Evolutionary conservation across 2,888 invertebrate species (phyloP), one percentile per base, ranked within the genome.

Genomic region (Parnassius orleans): DNA sequence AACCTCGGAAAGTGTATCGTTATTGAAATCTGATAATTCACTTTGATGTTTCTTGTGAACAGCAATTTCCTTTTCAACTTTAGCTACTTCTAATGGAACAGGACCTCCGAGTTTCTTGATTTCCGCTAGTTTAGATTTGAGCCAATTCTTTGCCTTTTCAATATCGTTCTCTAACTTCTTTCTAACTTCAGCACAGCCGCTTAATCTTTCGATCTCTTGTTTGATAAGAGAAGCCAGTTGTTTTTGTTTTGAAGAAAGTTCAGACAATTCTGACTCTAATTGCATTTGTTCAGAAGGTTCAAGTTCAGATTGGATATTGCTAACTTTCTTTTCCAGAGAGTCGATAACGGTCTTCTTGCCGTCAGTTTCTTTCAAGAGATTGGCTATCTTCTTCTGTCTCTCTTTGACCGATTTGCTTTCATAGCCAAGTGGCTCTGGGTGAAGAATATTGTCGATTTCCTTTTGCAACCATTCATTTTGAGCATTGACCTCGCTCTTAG

Each of bases 211-310:
- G 63, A 96, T 94, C 83, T 96, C 96, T 66, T 94, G 93, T 76
- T 95, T 95, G 1, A 97, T 90, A 5, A 95, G 93, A 0, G 93
- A 93, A 1, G 94, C 93, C 2, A 98, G 84, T 74, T 95, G 94
- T 64, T 94, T 94, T 74, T 97, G 97, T 75, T 97, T 96, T 0
- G 93, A 91, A 24, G 95, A 93, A 1, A 98, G 84, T 74, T 94
- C 94, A 67, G 94, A 94, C 50, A 98, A 84, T 46, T 95, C 93
- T 0, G 93, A 92, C 77, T 97, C 96, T 56, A 98, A 84, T 77
- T 95, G 94, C 69, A 95, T 94, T 70, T 96, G 95, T 82, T 98
- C 98, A 0, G 94, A 93, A 9, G 95, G 94, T 80, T 98, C 98
- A 47, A 98, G 83, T 80, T 98, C 98, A 64, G 95, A 94, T 75